A percentile compares a stretch with the other conserved stretches of the same genome.
These are phyloP conservation scores for Caradrina kadenii DNA, from an alignment of 2,888 invertebrate species.

Conservation along the genomic window DNA sequence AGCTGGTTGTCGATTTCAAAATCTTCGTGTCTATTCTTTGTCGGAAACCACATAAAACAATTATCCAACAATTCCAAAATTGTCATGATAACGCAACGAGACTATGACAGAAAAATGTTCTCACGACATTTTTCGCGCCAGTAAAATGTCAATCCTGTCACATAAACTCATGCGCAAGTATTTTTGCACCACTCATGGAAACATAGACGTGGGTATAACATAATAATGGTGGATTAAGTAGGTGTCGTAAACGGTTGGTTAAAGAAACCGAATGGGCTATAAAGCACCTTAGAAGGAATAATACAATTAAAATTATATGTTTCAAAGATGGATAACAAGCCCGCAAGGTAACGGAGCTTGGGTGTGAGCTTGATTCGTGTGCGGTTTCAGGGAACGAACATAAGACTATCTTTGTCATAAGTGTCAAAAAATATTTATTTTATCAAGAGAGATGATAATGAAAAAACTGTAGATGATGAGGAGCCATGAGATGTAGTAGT, in stretches of 20 bases:
- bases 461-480: no score
- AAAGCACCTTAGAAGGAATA: slow-evolving; percentile 18
- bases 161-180: slow-evolving; percentile 39
- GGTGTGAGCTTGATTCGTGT: neutral
- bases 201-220: slow-evolving; percentile 43
- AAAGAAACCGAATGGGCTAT: slow-evolving; percentile 34
- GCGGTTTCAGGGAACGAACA: neutral
- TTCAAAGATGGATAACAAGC: slow-evolving; percentile 25
- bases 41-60: slow-evolving; percentile 31
- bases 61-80: slow-evolving; percentile 44
- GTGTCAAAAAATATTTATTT: neutral
- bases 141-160: slow-evolving; percentile 56
- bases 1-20: slow-evolving; percentile 9
- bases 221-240: slow-evolving; percentile 44
- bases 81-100: slow-evolving; percentile 16
- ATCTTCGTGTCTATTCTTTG: slow-evolving; percentile 1
- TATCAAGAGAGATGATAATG: neutral
- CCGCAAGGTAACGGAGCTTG: slow-evolving; percentile 8
- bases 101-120: slow-evolving; percentile 48
- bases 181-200: slow-evolving; percentile 53
- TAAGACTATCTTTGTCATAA: neutral
- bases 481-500: no score
- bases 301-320: slow-evolving; percentile 29
- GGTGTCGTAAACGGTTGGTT: slow-evolving; percentile 24
- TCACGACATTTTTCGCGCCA: slow-evolving; percentile 54